Conservation (phyloP, 2,797 vertebrate species). For the Kryptolebias ocellatus region DNA sequence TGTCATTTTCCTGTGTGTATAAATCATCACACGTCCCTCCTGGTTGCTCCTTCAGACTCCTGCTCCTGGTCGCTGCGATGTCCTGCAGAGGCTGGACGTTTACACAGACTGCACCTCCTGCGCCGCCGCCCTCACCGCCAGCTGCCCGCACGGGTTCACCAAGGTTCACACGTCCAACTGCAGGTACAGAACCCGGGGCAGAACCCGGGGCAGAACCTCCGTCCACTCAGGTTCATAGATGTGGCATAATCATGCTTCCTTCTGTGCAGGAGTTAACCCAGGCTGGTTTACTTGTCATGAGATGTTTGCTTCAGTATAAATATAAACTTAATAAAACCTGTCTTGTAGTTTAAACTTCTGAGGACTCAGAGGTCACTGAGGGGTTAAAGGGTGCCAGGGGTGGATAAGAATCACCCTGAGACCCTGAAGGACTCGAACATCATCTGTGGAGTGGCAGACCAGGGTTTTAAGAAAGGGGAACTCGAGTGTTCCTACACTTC, state of each 20-base stretch:
- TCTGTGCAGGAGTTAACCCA: background rate
- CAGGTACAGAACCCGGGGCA: constrained; percentile 77
- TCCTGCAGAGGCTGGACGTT: constrained; percentile 55
- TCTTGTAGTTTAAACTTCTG: too few relatives aligned
- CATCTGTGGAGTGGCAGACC: too few relatives aligned
- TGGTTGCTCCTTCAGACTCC: constrained; percentile 32
- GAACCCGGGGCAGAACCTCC: too few relatives aligned
- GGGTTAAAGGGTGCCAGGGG: too few relatives aligned
- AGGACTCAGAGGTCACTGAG: too few relatives aligned
- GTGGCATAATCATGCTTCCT: background rate
- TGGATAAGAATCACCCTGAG: too few relatives aligned
- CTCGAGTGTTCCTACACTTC: too few relatives aligned
- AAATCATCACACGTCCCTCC: background rate
- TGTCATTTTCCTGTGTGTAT: too few relatives aligned
- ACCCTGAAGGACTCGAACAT: too few relatives aligned
- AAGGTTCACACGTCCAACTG: constrained; percentile 76
- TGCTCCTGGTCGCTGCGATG: constrained; percentile 79
- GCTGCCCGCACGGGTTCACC: constrained; percentile 82
- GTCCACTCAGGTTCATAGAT: background rate
- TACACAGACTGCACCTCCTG: constrained; percentile 84
- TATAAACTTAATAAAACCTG: too few relatives aligned
- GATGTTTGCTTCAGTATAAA: background rate
- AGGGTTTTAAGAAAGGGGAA: too few relatives aligned
- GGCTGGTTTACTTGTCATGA: too few relatives aligned
- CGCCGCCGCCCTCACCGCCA: constrained; percentile 49